phyloP scores from a whole-genome alignment of 2,888 invertebrate genomes.

The Drosophila fulvimacula region DNA sequence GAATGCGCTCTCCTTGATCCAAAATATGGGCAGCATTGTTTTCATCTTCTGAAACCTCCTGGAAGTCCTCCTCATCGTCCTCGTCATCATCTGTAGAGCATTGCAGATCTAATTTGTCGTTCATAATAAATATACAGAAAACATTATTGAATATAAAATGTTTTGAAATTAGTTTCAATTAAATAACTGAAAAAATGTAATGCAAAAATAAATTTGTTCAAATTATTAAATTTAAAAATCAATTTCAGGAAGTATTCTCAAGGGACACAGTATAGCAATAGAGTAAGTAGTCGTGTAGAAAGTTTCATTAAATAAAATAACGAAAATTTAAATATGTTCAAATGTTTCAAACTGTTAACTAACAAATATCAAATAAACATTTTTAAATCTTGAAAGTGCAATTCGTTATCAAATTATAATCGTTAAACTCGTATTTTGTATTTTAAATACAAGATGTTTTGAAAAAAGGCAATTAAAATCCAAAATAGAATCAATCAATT shows the following conservation, averaged over 20 bases:
- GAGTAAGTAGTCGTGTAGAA: background rate
- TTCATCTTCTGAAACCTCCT: constrained; percentile 87
- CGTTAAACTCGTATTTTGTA: background rate
- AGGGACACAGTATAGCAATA: background rate
- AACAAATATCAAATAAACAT: background rate
- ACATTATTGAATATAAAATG: background rate
- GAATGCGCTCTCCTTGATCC: constrained; percentile 83
- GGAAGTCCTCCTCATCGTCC: constrained; percentile 87
- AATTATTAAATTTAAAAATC: background rate
- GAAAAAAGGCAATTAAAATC: background rate
- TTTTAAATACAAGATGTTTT: background rate
- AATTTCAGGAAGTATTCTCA: background rate
- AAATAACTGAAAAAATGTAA: constrained; percentile 35
- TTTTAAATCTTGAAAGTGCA: background rate
- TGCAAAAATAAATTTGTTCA: background rate
- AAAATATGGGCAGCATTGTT: constrained; percentile 85
- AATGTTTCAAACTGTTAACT: background rate
- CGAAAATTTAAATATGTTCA: background rate
- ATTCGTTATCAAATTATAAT: background rate
- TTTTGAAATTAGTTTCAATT: background rate
- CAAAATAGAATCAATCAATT: no score
- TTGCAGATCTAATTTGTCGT: constrained; percentile 86
- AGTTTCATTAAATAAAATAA: background rate
- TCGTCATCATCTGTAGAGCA: constrained; percentile 90
- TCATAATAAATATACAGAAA: background rate